Evolutionary conservation across 1,140 invertebrate genomes (phyloP), one percentile per base, ranked within the genome.

Genomic region (Psix sp.): DNA sequence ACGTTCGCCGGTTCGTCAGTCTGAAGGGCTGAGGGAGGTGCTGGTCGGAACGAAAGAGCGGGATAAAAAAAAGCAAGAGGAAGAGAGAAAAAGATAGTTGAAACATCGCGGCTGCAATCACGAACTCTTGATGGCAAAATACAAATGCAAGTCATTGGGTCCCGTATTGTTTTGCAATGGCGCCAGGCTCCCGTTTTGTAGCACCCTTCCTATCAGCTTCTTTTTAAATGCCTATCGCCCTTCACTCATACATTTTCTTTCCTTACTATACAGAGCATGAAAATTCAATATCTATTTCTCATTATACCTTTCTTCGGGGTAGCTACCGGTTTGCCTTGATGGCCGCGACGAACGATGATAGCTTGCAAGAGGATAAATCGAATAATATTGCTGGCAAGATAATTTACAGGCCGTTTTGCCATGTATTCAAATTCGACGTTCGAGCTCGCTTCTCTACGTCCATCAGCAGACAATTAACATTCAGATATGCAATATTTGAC

Each of bases 141-240:
- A 84, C 81, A 78, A 80, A 83, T 83, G 85, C 84, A 86, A 86
- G 85, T 86, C 85, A 86, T 84, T 82, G 57, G 76, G 77, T 52
- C 72, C 67, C 56, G 83, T 65, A 83, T 85, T 84, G 84, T 83
- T 79, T 80, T 77, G 84, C 77, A 83, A 83, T 83, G 84, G 85
- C 85, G 85, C 85, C 83, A 85, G 80, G 82, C 84, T 86, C 80
- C 84, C 76, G 84, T 86, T 84, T 79, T 68, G 72, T 76, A 72
- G 68, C 74, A 79, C 57, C 68, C 43, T 63, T 38, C 46, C 52
- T 62, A 70, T 51, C 51, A 66, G 24, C 56, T 26, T 56, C 20
- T 65, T 75, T 72, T 52, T 52, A 24, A 49, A 56, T 46, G 21
- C 63, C 18, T 26, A n/a, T 70, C 56, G 20, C 56, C 48, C 49